Conservation (phyloP, 2,797 vertebrate genomes). For the Microctenopoma steveboyesi region DNA sequence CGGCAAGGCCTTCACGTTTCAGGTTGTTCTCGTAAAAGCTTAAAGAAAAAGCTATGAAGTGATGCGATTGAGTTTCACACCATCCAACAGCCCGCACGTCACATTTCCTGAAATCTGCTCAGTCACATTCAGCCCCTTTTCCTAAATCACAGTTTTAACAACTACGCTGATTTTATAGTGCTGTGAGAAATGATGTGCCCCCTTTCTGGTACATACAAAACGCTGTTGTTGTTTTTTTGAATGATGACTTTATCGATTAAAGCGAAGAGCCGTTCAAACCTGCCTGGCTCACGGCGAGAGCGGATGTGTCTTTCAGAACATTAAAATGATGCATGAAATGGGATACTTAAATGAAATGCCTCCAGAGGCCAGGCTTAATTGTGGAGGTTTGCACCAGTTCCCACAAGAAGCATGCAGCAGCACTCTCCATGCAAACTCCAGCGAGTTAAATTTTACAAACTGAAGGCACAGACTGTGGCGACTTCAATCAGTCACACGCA, state of each 20-base stretch:
- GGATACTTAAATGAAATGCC: slow-evolving; percentile 45
- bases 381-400: not conserved
- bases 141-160: slow-evolving; percentile 14
- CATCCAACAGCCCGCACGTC: slow-evolving; percentile 3
- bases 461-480: slow-evolving; percentile 7
- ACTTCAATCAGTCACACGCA: slow-evolving; percentile 47
- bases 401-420: not conserved
- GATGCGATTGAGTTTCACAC: slow-evolving; percentile 26
- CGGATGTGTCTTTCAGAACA: slow-evolving; percentile 24
- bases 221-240: no score
- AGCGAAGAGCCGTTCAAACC: no score
- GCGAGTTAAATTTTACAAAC: slow-evolving; percentile 12
- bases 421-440: slow-evolving; percentile 19
- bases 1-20: slow-evolving; percentile 6
- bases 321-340: slow-evolving; percentile 48
- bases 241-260: no score
- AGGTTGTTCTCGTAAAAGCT: slow-evolving; percentile 22
- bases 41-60: slow-evolving; percentile 17
- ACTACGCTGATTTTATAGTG: not conserved
- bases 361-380: slow-evolving; percentile 30
- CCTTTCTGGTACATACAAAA: no score
- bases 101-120: slow-evolving; percentile 15
- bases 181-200: no score
- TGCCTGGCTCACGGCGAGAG: no score
- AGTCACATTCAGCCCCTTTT: slow-evolving; percentile 4